Evolutionary conservation across 2,113 vertebrate genomes (phyloP), one percentile per base, ranked within the genome.

Genomic region (Otocyon megalotis): DNA sequence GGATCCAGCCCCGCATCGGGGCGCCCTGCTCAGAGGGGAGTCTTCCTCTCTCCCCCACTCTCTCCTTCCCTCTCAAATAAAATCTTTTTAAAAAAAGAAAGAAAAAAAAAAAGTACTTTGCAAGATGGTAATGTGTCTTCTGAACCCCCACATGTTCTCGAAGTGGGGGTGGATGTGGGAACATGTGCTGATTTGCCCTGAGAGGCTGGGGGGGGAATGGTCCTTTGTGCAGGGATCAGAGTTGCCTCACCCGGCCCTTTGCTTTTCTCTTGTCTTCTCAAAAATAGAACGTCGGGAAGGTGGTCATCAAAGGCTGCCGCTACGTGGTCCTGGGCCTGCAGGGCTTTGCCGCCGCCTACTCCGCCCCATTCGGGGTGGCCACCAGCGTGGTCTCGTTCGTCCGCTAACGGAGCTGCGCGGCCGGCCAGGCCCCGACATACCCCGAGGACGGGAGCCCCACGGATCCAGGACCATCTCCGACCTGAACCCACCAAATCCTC

Each of bases 281-380:
- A 84, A 92, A 5, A 0, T 92, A 99, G 99, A 99, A 99, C 2
- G 98, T 99, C 0, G 98, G 99, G 71, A 99, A 99, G 92, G 99
- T 98, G 16, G 96, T 99, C 92, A 98, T 98, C 56, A 99, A 99
- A 98, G 99, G 99, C 19, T 99, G 99, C 98, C 99, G 97, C 97
- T 99, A 99, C 96, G 30, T 99, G 56, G 98, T 99, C 97, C 94
- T 99, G 0, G 99, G 99, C 15, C 98, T 99, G 63, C 99, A 99
- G 95, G 99, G 99, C 28, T 98, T 99, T 30, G 99, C 99, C 0
- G 97, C 98, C 0, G 99, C 99, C 67, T 99, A 99, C 95, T 98
- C 99, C 0, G 98, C 99, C 56, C 99, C 99, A 0, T 98, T 99
- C 2, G 98, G 98, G 0, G 98, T 99, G 9, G 97, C 99, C 8